Percentiles rank a stretch among this genome's conserved stretches.
phyloP scores from a whole-genome alignment of 1,140 invertebrate genomes.

The Metaphire vulgaris region DNA sequence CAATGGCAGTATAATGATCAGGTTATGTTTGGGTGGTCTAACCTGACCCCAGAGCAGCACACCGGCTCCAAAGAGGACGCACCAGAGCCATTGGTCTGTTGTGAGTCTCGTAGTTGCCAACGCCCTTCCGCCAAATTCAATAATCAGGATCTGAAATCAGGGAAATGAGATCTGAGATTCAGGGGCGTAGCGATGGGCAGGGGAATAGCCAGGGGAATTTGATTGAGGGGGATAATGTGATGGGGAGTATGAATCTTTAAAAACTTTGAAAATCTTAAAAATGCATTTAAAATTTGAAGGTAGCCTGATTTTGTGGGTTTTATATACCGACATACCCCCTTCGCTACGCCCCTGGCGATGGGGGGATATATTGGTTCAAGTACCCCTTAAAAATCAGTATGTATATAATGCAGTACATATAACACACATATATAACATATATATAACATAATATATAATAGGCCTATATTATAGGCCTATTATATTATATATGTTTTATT shows the following conservation, averaged over 20 bases:
- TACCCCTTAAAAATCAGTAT: background rate
- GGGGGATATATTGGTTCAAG: background rate
- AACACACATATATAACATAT: background rate
- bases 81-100: constrained; percentile 97
- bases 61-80: constrained; percentile 90
- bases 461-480: too few species aligned
- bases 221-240: too few species aligned
- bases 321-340: background rate
- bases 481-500: background rate
- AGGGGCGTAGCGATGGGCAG: background rate
- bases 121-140: constrained; percentile 92
- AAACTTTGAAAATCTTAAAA: too few species aligned
- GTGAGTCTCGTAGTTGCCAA: constrained; percentile 85
- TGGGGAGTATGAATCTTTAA: too few species aligned
- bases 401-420: background rate
- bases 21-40: too few species aligned
- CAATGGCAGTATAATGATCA: too few species aligned
- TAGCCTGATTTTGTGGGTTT: background rate
- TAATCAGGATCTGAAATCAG: constrained; percentile 71
- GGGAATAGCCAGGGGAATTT: too few species aligned
- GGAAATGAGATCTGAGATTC: background rate
- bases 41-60: constrained; percentile 95
- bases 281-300: too few species aligned
- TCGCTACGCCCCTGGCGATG: too few species aligned
- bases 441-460: too few species aligned